phyloP scores from a whole-genome alignment of 1,140 invertebrate species.

The Achroia grisella region DNA sequence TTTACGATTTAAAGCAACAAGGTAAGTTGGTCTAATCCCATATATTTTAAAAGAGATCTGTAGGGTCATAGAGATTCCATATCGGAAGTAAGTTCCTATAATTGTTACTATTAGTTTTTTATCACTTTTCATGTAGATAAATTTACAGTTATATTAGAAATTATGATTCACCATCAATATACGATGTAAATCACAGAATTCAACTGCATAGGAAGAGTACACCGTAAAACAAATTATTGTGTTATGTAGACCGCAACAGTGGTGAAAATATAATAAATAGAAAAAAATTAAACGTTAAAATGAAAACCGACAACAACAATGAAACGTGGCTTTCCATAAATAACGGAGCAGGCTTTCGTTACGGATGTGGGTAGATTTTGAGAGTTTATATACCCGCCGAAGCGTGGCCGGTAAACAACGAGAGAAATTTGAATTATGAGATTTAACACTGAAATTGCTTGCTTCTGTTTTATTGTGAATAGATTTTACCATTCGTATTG shows the following conservation, averaged over 20 bases:
- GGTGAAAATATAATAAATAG: constrained; percentile 57
- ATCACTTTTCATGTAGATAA: no score
- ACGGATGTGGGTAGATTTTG: constrained; percentile 69
- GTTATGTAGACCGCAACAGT: constrained; percentile 33
- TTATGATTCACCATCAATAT: neutral
- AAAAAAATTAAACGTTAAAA: constrained; percentile 65
- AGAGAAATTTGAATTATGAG: constrained; percentile 65
- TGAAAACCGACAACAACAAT: constrained; percentile 68
- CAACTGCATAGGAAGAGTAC: constrained; percentile 31
- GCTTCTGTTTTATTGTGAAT: constrained; percentile 55
- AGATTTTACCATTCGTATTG: constrained; percentile 51
- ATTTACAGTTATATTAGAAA: constrained; percentile 26
- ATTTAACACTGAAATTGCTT: constrained; percentile 55
- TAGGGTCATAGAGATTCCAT: no score
- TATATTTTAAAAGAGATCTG: no score
- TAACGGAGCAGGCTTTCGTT: constrained; percentile 64
- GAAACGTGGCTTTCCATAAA: constrained; percentile 69
- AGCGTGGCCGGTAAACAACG: constrained; percentile 52
- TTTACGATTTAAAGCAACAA: no score
- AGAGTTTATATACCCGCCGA: constrained; percentile 60
- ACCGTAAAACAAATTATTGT: constrained; percentile 52
- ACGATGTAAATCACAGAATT: constrained; percentile 39
- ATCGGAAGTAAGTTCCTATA: no score
- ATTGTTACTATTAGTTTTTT: constrained; percentile 42
- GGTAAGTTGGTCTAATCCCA: no score